Evolutionary conservation across 2,888 invertebrate species (phyloP).

Genomic region (Itoplectis maculator): DNA sequence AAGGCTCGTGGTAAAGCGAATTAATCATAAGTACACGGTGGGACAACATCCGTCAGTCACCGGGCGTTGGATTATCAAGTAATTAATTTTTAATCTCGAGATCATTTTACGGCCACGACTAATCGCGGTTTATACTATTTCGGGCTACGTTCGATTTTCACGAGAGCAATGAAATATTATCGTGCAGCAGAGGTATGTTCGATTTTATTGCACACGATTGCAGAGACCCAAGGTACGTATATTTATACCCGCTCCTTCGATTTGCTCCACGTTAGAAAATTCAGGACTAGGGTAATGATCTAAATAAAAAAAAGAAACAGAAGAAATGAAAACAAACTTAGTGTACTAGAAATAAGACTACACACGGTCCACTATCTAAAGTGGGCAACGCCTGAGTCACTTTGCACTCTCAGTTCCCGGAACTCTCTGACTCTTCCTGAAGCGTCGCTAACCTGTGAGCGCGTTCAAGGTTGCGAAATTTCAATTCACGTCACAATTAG

Average conservation of each 20-base stretch:
- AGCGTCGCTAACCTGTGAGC: constrained; percentile 13
- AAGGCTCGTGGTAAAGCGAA: background rate
- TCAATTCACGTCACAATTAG: background rate
- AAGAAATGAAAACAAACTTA: background rate
- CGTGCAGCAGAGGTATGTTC: constrained; percentile 42
- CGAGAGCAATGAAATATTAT: constrained; percentile 61
- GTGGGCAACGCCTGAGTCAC: background rate
- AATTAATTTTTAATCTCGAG: constrained; percentile 69
- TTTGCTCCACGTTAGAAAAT: background rate
- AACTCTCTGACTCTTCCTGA: background rate
- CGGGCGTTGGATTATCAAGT: constrained; percentile 65
- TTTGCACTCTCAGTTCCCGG: background rate
- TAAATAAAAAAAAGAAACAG: background rate
- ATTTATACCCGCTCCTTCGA: background rate
- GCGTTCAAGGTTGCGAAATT: constrained; percentile 9
- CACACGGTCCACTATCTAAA: background rate
- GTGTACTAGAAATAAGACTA: background rate
- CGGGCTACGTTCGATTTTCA: constrained; percentile 57
- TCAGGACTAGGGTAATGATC: background rate
- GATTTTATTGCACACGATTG: constrained; percentile 32
- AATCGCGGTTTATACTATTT: constrained; percentile 69
- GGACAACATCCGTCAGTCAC: constrained; percentile 27
- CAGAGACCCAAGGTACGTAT: constrained; percentile 15
- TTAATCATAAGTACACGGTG: background rate
- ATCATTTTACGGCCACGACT: constrained; percentile 70